Evolutionary conservation across 2,113 vertebrate species (phyloP).

Genomic region (Egretta garzetta): DNA sequence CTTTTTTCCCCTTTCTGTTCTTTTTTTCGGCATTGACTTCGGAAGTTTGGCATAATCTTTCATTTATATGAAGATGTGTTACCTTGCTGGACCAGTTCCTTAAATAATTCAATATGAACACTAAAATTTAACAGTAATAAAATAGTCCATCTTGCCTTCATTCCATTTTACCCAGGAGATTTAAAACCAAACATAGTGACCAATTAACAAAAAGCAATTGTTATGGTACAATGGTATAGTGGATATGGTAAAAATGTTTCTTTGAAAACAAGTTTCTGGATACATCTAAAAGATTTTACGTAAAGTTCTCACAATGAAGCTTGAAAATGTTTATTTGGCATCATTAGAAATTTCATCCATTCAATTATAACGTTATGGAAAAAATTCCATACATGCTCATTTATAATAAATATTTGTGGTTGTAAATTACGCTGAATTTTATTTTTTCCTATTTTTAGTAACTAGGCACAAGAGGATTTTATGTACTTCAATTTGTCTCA

Average conservation of each 20-base stretch:
- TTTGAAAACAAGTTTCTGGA: not conserved
- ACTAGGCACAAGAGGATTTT: constrained; percentile 29
- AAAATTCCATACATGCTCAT: not conserved
- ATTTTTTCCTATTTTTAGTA: constrained; percentile 20
- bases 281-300: not conserved
- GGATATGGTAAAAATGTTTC: not conserved
- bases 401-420: constrained; percentile 40
- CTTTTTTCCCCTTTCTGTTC: not conserved
- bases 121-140: constrained; percentile 58
- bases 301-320: not conserved
- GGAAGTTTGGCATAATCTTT: constrained; percentile 50
- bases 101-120: constrained; percentile 37
- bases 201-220: constrained; percentile 1
- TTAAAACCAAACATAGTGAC: not conserved
- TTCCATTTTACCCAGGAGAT: constrained; percentile 78
- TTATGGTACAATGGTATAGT: not conserved
- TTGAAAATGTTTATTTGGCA: constrained; percentile 22
- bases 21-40: not conserved
- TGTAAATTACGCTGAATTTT: constrained; percentile 5
- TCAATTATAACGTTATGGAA: constrained; percentile 6
- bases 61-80: constrained; percentile 52
- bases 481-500: constrained; percentile 33
- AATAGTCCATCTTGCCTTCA: constrained; percentile 80
- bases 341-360: constrained; percentile 31
- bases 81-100: constrained; percentile 59